Base-by-base conservation (phyloP, 2,113 vertebrate genomes). In the Numenius arquata region DNA sequence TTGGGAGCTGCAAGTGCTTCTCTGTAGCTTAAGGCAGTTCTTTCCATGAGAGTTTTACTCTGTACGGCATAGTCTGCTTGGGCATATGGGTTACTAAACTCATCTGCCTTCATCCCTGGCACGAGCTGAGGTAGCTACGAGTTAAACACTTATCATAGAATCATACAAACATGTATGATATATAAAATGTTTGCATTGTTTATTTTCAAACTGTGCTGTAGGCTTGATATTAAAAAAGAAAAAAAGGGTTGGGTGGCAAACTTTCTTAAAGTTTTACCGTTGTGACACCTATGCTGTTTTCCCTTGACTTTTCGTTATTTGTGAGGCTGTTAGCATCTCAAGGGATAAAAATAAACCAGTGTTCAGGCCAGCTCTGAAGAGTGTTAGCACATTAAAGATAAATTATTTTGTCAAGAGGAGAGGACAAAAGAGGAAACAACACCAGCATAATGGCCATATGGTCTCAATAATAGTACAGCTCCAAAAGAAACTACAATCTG, bases 361-460 rank as follows among this genome's bases (percentile, higher is more conserved):
- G 78, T 68, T 90, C 85, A 88, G 83, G 36, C 71, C 65, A 82
- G 85, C 74, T 97, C 92, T 91, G 82, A 97, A 96, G 74, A 91
- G 88, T 75, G 55, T 68, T 86, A 97, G 50, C 59, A 70, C 76
- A 93, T 96, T 91, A 81, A 95, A 96, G 81, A 94, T 80, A 80
- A 91, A 97, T 95, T 94, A 97, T 90, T 93, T 90, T 96, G 84
- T 97, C 67, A 94, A 93, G 80, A 93, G 80, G 61, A 89, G 56
- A 95, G 78, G 85, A 89, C 67, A 96, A 95, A 96, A 96, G 81
- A 93, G 87, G 95, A 97, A 97, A 90, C 66, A 90, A 12, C 88
- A 92, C 55, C 73, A 86, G 61, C 16, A 78, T 78, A 95, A 75
- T 78, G 85, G 38, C 95, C 97, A 97, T 96, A 97, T 98, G 98